These are phyloP conservation scores for Bucco capensis DNA, from an alignment of 2,113 vertebrate species.

Conservation along the genomic window DNA sequence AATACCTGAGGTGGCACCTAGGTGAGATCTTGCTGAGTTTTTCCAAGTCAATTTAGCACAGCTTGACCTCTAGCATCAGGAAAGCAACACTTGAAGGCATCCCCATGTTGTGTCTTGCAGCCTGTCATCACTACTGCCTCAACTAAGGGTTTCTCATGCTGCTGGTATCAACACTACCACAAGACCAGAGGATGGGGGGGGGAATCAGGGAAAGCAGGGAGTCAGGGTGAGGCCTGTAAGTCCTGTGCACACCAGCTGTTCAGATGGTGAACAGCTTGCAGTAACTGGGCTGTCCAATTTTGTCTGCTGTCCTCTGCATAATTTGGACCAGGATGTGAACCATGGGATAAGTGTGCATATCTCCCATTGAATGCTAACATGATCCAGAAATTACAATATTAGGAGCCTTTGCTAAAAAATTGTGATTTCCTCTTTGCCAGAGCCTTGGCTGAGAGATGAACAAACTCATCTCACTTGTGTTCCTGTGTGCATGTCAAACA, in stretches of 20 bases:
- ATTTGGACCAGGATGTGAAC: not conserved
- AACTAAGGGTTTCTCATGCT: not conserved
- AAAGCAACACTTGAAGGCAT: not conserved
- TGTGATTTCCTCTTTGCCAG: not conserved
- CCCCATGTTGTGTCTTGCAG: not conserved
- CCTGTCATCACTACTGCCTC: not conserved
- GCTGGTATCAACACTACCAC: not conserved
- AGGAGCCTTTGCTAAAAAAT: not conserved
- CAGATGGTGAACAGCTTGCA: not conserved
- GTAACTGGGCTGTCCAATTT: not conserved
- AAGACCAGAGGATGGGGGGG: not conserved
- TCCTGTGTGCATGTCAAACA: slow-evolving; percentile 17
- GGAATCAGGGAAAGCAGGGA: not conserved
- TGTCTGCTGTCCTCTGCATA: not conserved
- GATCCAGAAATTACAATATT: not conserved
- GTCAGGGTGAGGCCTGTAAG: not conserved
- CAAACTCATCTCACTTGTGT: slow-evolving; percentile 45
- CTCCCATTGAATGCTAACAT: not conserved
- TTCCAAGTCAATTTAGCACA: not conserved
- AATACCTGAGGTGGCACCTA: not conserved
- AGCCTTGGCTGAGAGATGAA: not conserved
- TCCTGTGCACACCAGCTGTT: fast-evolving
- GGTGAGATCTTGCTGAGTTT: not conserved
- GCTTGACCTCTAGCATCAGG: not conserved
- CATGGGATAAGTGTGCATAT: fast-evolving